phyloP scores from a whole-genome alignment of 2,113 vertebrate genomes.

The Edolisoma coerulescens region DNA sequence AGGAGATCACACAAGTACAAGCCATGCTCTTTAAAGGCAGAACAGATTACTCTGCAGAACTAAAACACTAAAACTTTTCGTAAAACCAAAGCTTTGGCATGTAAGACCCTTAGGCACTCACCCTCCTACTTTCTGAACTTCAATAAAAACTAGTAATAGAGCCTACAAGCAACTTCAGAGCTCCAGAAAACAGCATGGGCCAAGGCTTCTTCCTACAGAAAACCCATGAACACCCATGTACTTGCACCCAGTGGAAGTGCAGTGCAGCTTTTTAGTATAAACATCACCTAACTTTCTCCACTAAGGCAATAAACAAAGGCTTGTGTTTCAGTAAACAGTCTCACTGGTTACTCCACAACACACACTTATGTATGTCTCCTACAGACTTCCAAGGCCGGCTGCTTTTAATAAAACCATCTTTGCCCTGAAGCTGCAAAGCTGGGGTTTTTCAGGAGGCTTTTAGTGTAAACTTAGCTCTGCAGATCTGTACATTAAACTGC shows the following conservation, averaged over 20 bases:
- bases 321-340: neutral
- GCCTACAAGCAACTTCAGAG: neutral
- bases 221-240: fast-evolving
- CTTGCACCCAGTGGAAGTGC: neutral
- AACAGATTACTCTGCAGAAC: neutral
- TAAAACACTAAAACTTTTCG: neutral
- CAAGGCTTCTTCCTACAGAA: neutral
- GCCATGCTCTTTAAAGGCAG: neutral
- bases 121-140: neutral
- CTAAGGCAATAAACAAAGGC: neutral
- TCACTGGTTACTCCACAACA: neutral
- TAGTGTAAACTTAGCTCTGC: neutral
- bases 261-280: neutral
- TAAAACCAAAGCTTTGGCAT: neutral
- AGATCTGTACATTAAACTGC: neutral
- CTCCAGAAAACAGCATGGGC: neutral
- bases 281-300: neutral
- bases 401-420: neutral
- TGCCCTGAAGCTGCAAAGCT: neutral
- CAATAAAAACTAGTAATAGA: neutral
- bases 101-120: neutral
- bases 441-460: neutral
- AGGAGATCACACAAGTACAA: neutral
- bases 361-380: neutral
- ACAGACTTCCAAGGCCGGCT: neutral